A percentile compares a stretch with the other conserved stretches of the same genome.
phyloP scores from a whole-genome alignment of 1,140 invertebrate species.

The Drosophila aff. region DNA sequence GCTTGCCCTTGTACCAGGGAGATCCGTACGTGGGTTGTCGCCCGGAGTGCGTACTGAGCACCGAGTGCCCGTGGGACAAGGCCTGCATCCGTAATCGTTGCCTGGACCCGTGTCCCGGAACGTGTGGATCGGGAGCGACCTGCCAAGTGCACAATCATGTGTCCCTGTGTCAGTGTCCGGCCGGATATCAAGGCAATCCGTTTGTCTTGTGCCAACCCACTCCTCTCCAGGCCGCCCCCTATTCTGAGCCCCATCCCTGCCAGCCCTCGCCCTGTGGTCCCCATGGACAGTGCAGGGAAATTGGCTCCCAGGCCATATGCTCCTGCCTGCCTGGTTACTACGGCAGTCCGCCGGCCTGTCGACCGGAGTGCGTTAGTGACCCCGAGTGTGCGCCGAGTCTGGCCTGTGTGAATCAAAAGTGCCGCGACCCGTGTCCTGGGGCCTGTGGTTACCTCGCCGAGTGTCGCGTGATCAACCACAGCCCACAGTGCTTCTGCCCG shows the following conservation, averaged over 20 bases:
- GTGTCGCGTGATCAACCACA: constrained; percentile 93
- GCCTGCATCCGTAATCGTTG: constrained; percentile 91
- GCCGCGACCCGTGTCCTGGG: constrained; percentile 87
- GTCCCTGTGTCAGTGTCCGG: constrained; percentile 73
- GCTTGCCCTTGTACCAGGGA: constrained; percentile 90
- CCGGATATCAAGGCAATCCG: constrained; percentile 72
- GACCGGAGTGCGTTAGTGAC: constrained; percentile 87
- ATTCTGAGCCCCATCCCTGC: constrained; percentile 85
- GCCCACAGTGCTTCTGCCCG: constrained; percentile 91
- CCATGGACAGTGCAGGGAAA: constrained; percentile 86
- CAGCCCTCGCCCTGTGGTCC: constrained; percentile 87
- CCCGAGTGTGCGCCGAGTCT: constrained; percentile 86
- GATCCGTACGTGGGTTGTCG: constrained; percentile 89
- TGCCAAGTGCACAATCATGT: constrained; percentile 92
- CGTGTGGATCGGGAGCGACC: constrained; percentile 89
- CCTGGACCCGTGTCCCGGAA: constrained; percentile 90
- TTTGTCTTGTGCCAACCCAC: constrained; percentile 67
- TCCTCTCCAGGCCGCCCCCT: constrained; percentile 85
- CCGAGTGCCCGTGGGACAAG: constrained; percentile 90
- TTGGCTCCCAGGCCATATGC: constrained; percentile 85
- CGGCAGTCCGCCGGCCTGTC: constrained; percentile 87
- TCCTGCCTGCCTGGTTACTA: constrained; percentile 86
- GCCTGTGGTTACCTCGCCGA: constrained; percentile 89
- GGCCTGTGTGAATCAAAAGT: constrained; percentile 87
- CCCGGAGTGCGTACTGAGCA: constrained; percentile 93